phyloP scores from a whole-genome alignment of 1,140 invertebrate genomes.

The Panulirus ornatus region DNA sequence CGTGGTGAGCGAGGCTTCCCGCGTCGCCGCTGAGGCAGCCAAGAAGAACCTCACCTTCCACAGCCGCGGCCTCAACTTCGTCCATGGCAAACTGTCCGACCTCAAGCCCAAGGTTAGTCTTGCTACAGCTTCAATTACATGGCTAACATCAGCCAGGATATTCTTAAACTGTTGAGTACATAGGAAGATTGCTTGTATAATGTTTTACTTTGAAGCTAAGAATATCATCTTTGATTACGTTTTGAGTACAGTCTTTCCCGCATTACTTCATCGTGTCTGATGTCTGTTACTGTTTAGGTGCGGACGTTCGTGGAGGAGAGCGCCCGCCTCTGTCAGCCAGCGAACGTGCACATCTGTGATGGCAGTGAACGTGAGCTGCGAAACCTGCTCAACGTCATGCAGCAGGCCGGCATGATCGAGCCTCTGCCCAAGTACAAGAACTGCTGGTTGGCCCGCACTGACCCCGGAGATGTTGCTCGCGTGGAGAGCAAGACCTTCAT shows the following conservation, averaged over 20 bases:
- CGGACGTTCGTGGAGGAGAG: conserved; percentile 78
- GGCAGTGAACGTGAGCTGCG: conserved; percentile 81
- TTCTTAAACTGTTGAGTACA: too few relatives aligned
- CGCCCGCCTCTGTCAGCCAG: conserved; percentile 80
- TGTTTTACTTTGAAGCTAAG: too few relatives aligned
- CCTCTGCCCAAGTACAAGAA: conserved; percentile 94
- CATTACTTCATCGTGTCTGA: too few relatives aligned
- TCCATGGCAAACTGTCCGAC: too few relatives aligned
- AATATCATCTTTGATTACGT: too few relatives aligned
- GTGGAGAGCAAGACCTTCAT: conserved; percentile 98
- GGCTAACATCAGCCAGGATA: too few relatives aligned
- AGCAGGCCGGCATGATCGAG: conserved; percentile 87
- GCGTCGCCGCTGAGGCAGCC: conserved; percentile 37
- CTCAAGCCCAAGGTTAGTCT: conserved; percentile 57
- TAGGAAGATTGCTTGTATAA: too few relatives aligned
- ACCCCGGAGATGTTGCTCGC: conserved; percentile 97
- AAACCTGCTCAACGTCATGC: conserved; percentile 83
- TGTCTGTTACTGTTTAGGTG: too few relatives aligned
- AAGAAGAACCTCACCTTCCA: conserved; percentile 43
- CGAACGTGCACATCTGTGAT: conserved; percentile 81
- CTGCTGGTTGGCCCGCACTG: conserved; percentile 96
- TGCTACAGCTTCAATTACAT: not conserved
- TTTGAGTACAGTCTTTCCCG: too few relatives aligned
- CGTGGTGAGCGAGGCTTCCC: conserved; percentile 16
- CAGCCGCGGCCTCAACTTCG: conserved; percentile 5